Percentiles rank a stretch among this genome's conserved stretches.
Conservation (phyloP, 2,113 vertebrate species). For the Pomatorhinus ruficollis region DNA sequence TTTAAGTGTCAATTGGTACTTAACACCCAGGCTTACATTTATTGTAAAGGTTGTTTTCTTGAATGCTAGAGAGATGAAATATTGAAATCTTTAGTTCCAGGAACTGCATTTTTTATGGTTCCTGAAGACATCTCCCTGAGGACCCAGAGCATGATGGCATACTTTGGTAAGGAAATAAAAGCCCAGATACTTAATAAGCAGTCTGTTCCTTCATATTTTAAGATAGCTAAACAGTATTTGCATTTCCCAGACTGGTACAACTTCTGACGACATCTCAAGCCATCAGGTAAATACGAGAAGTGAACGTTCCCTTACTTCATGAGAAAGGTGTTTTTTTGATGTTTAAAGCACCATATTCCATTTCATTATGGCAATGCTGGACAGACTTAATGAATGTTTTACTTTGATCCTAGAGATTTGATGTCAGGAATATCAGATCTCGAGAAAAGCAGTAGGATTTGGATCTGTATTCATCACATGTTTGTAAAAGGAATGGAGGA, state of each 20-base stretch:
- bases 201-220: conserved; percentile 33
- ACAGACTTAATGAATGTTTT: conserved; percentile 54
- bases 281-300: conserved; percentile 1
- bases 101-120: conserved; percentile 48
- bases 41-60: conserved; percentile 24
- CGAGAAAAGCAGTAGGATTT: neutral
- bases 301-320: neutral
- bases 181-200: conserved; percentile 5
- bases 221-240: conserved; percentile 28
- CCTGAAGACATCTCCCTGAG: conserved; percentile 5
- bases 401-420: conserved; percentile 52
- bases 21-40: conserved; percentile 14
- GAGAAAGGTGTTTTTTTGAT: conserved; percentile 26
- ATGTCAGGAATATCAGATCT: conserved; percentile 48
- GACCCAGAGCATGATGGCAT: conserved; percentile 28
- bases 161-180: conserved; percentile 55
- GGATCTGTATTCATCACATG: conserved; percentile 50
- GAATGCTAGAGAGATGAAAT: conserved; percentile 1
- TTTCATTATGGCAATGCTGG: conserved; percentile 34
- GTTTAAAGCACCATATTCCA: conserved; percentile 34
- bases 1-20: conserved; percentile 28
- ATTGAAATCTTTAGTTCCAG: conserved; percentile 35
- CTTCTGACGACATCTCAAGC: neutral
- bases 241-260: neutral
- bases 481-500: conserved; percentile 56